Evolutionary conservation across 2,797 vertebrate species (phyloP), one percentile per base, ranked within the genome.

Genomic region (Luscinia luscinia): DNA sequence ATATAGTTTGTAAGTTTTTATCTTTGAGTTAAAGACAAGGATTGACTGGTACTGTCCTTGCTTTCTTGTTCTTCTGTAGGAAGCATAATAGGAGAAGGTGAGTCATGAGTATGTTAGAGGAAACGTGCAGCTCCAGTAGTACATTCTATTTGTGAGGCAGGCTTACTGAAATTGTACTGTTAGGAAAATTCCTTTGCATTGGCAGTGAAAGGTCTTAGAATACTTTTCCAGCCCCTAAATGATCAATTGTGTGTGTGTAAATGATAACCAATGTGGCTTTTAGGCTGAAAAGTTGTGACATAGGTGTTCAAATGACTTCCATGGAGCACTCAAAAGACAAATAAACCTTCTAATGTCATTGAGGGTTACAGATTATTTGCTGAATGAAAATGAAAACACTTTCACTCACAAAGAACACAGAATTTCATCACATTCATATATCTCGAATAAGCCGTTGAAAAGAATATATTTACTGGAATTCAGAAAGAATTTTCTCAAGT

Each of bases 381-480:
- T 84, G 76, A 94, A 85, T 72, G 84, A 75, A 95, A 93, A 90
- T 55, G 36, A 90, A 95, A 93, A 69, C 1, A 3, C 26, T 83
- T 95, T 89, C 84, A 26, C 77, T 83, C 36, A 12, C 34, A 63
- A 67, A 86, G 91, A 94, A 82, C 77, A 79, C 26, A 69, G 87
- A 92, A 73, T 95, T 95, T 88, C 73, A 91, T 91, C 76, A 55
- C 66, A n/a, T 87, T 94, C 76, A 15, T 86, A 2, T 86, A 57
- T 75, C 79, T 78, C 0, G 0, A 93, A 84, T 23, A 73, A 86
- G 32, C 46, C 30, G 46, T 59, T 90, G 91, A 92, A 95, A 95
- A 83, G 69, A 85, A 88, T 58, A 49, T 84, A 86, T 68, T 93
- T 89, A 78, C 62, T 92, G 89, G 82, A 93, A 89, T 84, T 94